Evolutionary conservation across 2,797 vertebrate species (phyloP), one percentile per base, ranked within the genome.

Genomic region (Hylomyscus alleni): DNA sequence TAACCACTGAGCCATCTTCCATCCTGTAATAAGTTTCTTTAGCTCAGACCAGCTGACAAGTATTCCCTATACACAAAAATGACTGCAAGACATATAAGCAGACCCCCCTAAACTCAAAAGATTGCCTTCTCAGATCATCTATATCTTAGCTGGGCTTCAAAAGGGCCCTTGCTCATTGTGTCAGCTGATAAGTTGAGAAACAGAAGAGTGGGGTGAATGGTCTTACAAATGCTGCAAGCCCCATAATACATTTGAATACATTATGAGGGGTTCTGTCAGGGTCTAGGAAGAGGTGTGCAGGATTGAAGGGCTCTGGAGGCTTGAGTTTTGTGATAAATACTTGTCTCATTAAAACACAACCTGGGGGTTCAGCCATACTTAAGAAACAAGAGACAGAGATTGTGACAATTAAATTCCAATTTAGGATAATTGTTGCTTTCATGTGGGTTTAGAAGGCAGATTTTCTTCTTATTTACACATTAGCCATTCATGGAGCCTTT

Each of bases 401-500:
- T 88, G 69, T 44, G 31, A 73, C 77, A 78, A 90, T 94, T 96
- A 96, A 96, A 93, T 88, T 95, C 50, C 44, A 90, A 65, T 86
- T 88, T 82, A 94, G 50, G 84, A 75, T 75, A 78, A 96, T 78
- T 82, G 22, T 60, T 92, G 93, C 81, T 90, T 97, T 65, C 4
- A 4, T 56, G 47, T 78, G 72, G 37, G 26, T 73, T 84, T 86
- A 90, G 17, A 89, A 90, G 29, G 77, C 34, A 88, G 26, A 87
- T 92, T 93, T 96, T 96, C 78, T 88, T 93, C 44, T 93, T 72
- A 75, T 93, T 95, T 95, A 92, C 50, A 91, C 37, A 91, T 93
- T 86, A 93, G 12, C 65, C 29, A 80, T 65, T 89, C 60, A 12
- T 11, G 58, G 67, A 78, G 26, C 22, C 22, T 92, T 67, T 75